These are phyloP conservation scores for Cataglyphis albicans DNA, from an alignment of 2,888 invertebrate species.

Conservation along the genomic window DNA sequence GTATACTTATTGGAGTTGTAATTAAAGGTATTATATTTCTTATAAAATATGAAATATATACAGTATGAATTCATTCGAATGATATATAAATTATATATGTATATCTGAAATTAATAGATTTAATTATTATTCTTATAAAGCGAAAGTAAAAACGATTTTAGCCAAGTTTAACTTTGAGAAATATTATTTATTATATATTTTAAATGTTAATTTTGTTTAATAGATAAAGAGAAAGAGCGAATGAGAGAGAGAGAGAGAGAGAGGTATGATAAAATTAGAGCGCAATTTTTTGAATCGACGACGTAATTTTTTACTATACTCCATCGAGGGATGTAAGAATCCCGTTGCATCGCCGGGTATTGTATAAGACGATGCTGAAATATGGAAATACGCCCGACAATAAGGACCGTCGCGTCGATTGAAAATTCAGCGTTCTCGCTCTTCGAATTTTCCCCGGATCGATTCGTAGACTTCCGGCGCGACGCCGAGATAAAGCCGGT, in stretches of 20 bases:
- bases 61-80: background rate
- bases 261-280: conserved; percentile 16
- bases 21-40: background rate
- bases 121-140: background rate
- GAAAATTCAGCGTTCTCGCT: conserved; percentile 47
- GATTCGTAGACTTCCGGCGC: conserved; percentile 37
- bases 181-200: background rate
- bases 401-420: conserved; percentile 49
- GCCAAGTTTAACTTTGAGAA: background rate
- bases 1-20: background rate
- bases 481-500: conserved; percentile 45
- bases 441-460: conserved; percentile 47
- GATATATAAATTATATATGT: conserved; percentile 8
- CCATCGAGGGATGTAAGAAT: conserved; percentile 32
- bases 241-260: background rate
- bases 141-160: background rate
- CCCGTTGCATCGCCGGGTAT: conserved; percentile 16
- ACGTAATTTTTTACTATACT: background rate
- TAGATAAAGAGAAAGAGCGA: background rate
- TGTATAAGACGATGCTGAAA: conserved; percentile 50
- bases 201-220: conserved; percentile 22
- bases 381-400: conserved; percentile 51
- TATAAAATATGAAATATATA: background rate
- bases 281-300: conserved; percentile 7
- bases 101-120: background rate